These are phyloP conservation scores for Entomobrya proxima DNA, from an alignment of 2,888 invertebrate species.

Conservation along the genomic window DNA sequence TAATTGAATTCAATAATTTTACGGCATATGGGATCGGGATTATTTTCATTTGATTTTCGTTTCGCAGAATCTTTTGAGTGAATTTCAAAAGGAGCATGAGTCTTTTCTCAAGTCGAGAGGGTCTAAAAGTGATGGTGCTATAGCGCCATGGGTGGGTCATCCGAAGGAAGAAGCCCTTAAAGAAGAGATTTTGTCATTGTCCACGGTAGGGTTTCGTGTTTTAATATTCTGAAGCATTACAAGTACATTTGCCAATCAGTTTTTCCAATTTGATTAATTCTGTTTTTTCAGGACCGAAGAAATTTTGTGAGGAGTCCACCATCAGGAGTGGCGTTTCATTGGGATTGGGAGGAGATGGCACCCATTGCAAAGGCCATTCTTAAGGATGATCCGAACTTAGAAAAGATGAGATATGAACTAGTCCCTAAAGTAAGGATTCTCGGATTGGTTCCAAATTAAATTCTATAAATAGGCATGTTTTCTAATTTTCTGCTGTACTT, in stretches of 20 bases:
- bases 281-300: slow-evolving; percentile 87
- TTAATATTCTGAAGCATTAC: neutral
- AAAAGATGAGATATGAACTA: slow-evolving; percentile 99
- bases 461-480: neutral
- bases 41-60: neutral
- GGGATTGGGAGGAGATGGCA: slow-evolving; percentile 94
- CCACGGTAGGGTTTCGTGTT: slow-evolving; percentile 83
- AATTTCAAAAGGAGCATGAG: slow-evolving; percentile 97
- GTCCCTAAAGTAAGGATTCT: slow-evolving; percentile 95
- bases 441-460: neutral
- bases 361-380: slow-evolving; percentile 96
- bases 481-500: neutral
- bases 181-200: slow-evolving; percentile 95
- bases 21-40: slow-evolving; percentile 7
- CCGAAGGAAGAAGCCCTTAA: slow-evolving; percentile 95
- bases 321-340: slow-evolving; percentile 95
- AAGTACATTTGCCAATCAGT: neutral
- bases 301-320: slow-evolving; percentile 98
- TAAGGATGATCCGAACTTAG: slow-evolving; percentile 95
- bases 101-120: slow-evolving; percentile 94
- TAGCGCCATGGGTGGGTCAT: slow-evolving; percentile 96
- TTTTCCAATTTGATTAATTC: slow-evolving; percentile 17
- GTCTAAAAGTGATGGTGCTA: slow-evolving; percentile 81
- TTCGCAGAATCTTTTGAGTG: slow-evolving; percentile 92
- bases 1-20: neutral